Percentiles rank a stretch among this genome's conserved stretches.
Conservation (phyloP, 1,140 invertebrate genomes). For the Cydia pomonella region DNA sequence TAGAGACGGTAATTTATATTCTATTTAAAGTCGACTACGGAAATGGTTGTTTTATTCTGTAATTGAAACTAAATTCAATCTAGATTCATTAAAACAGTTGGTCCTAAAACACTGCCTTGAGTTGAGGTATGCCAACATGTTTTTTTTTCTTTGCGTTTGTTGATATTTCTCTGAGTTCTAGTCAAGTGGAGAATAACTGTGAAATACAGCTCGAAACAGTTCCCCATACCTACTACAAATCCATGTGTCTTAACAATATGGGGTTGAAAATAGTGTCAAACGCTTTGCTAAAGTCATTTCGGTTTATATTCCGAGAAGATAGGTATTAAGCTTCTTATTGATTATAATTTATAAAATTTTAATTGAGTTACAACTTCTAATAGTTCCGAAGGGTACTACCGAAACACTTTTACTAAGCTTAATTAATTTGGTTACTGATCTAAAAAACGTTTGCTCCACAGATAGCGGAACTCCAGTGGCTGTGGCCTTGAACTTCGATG, state of each 20-base stretch:
- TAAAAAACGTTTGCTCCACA: conserved; percentile 32
- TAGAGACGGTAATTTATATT: conserved; percentile 58
- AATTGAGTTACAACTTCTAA: too few species aligned
- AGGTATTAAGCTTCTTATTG: neutral
- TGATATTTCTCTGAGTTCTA: neutral
- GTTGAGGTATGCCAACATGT: neutral
- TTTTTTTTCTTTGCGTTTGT: neutral
- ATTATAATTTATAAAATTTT: too few species aligned
- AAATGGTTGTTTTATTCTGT: too few species aligned
- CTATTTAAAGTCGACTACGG: neutral
- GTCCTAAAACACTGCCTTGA: neutral
- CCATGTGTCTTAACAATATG: neutral
- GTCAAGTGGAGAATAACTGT: neutral
- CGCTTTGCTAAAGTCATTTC: neutral
- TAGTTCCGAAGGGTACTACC: too few species aligned
- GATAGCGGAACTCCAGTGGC: conserved; percentile 69
- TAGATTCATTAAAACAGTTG: conserved; percentile 38
- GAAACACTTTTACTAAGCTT: neutral
- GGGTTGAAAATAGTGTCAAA: conserved; percentile 42
- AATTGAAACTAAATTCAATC: too few species aligned
- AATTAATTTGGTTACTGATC: neutral
- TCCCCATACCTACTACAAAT: neutral
- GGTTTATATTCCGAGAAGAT: neutral
- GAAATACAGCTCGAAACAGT: neutral
- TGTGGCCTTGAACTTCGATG: conserved; percentile 89